Conservation (phyloP, 2,113 vertebrate genomes). For the Paramormyrops kingsleyae region DNA sequence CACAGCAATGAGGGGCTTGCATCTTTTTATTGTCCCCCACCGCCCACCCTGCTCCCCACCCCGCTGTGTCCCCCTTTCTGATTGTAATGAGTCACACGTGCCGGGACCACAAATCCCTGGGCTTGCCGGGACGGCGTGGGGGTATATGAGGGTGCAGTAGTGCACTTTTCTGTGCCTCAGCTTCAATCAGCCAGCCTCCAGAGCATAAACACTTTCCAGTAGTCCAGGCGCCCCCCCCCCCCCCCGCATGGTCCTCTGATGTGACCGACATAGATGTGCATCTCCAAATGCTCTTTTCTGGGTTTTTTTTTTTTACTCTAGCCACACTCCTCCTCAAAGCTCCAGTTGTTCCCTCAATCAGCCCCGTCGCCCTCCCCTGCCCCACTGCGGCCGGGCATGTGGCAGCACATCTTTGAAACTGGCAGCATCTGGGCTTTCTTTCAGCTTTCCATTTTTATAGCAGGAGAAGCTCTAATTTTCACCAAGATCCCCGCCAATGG, state of each 20-base stretch:
- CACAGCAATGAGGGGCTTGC: not conserved
- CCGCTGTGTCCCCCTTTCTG: not conserved
- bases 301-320: not conserved
- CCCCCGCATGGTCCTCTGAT: not conserved
- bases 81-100: constrained; percentile 10
- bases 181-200: not conserved
- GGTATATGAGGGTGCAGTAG: not conserved
- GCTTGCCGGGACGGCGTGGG: not conserved
- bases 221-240: not conserved
- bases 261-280: not conserved
- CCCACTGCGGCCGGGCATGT: constrained; percentile 10
- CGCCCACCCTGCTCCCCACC: not conserved
- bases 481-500: not conserved
- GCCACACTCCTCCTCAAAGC: not conserved
- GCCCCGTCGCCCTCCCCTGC: not conserved
- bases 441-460: constrained; percentile 13
- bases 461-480: constrained; percentile 18
- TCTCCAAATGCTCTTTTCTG: not conserved
- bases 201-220: not conserved
- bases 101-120: not conserved
- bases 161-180: not conserved
- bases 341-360: not conserved
- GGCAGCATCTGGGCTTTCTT: constrained; percentile 12
- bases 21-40: not conserved
- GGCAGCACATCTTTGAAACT: not conserved